Evolutionary conservation across 2,888 invertebrate species (phyloP), one percentile per base, ranked within the genome.

Genomic region (Coelinius sp.): DNA sequence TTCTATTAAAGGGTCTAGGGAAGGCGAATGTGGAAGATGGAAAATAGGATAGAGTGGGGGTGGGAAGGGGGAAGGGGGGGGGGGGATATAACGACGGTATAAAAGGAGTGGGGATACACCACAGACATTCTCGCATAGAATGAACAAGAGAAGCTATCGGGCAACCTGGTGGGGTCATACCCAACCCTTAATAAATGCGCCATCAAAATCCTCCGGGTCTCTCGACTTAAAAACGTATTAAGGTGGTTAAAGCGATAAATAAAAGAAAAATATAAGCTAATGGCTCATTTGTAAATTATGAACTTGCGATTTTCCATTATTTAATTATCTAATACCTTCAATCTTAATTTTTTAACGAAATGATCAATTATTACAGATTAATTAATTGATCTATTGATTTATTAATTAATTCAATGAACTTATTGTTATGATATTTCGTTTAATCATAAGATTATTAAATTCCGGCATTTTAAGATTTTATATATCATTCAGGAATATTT

Each of bases 171-270:
- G 79, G 78, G 75, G 70, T 73, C 77, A 46, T 74, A 79, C 81
- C 79, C 80, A 79, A 81, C 81, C 84, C 83, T 84, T 84, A 84
- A 85, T 84, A 83, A 85, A 82, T 82, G 82, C 81, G 79, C 79
- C 73, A 76, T 76, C 74, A 74, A 79, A 77, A 79, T 71, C 68
- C 71, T 73, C 75, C 68, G 52, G 68, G 52, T 41, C 68, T 72
- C 71, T 63, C 31, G 68, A 71, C 71, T 69, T 73, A 63, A 70
- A 68, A 63, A 68, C 68, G 62, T 76, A 73, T 71, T 64, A 71
- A 68, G 53, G 70, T 56, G 59, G 22, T 41, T 27, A 71, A 67
- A 73, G 56, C 49, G 5, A 63, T 38, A 49, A 27, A 41, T 35
- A 31, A 31, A 65, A 27, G 24, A 49, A n/a, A 63, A 20, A 22